phyloP scores from a whole-genome alignment of 2,113 vertebrate genomes.

The Paradisaea rubra region DNA sequence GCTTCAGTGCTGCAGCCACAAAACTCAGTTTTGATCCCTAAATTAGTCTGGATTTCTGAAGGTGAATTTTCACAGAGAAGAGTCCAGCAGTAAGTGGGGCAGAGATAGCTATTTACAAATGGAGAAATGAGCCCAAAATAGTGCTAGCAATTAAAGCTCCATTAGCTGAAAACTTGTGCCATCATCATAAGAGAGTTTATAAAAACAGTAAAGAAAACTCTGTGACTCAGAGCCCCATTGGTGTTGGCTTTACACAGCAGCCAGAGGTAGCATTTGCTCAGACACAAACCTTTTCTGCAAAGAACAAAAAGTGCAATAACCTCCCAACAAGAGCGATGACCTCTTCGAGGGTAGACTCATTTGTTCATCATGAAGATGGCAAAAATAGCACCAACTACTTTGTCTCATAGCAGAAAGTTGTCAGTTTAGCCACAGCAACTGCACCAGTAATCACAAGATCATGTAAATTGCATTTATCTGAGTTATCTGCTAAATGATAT shows the following conservation, averaged over 20 bases:
- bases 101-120: background rate
- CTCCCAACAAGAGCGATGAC: background rate
- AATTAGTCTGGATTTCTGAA: background rate
- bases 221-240: background rate
- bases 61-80: background rate
- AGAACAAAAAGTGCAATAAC: background rate
- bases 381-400: background rate
- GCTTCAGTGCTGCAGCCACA: background rate
- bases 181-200: background rate
- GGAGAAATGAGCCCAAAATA: background rate
- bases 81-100: background rate
- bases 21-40: background rate
- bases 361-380: background rate
- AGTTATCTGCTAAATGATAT: background rate
- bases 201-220: background rate
- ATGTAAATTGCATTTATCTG: background rate
- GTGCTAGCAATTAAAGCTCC: background rate
- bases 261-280: background rate
- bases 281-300: background rate
- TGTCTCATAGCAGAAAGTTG: background rate
- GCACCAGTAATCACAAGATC: background rate
- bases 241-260: background rate
- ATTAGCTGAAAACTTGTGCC: background rate
- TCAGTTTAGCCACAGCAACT: background rate
- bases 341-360: background rate